phyloP scores from a whole-genome alignment of 2,888 invertebrate species.

The Orchestes rusci region DNA sequence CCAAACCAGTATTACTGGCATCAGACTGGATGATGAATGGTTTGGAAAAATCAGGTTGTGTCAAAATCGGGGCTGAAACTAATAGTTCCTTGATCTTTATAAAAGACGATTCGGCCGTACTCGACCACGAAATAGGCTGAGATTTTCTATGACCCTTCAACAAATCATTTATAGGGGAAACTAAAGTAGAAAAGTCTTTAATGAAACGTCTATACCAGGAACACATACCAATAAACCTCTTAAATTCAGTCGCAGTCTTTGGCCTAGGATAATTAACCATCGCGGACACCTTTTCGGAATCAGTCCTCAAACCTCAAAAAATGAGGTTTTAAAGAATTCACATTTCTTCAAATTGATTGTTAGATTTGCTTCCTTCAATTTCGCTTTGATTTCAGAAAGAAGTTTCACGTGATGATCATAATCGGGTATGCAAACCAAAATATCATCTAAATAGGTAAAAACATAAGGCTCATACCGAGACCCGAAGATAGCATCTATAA shows the following conservation, averaged over 20 bases:
- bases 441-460: constrained; percentile 26
- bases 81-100: constrained; percentile 26
- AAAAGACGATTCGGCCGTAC: constrained; percentile 22
- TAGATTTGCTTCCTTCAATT: constrained; percentile 11
- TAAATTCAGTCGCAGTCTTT: constrained; percentile 28
- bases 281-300: constrained; percentile 29
- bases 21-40: constrained; percentile 28
- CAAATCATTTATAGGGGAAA: neutral
- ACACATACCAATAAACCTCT: constrained; percentile 31
- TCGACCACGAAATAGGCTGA: constrained; percentile 21
- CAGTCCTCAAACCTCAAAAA: constrained; percentile 20
- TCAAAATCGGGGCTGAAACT: constrained; percentile 26
- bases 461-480: constrained; percentile 10
- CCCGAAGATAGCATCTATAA: constrained; percentile 15
- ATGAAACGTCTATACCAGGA: constrained; percentile 30
- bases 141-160: neutral
- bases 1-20: constrained; percentile 24
- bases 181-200: constrained; percentile 5
- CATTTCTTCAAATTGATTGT: constrained; percentile 6
- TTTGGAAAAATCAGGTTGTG: constrained; percentile 26
- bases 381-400: constrained; percentile 7
- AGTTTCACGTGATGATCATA: constrained; percentile 25
- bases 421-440: constrained; percentile 17
- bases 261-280: constrained; percentile 30
- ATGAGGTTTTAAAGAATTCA: constrained; percentile 6